These are phyloP conservation scores for Heliconius congener DNA, from an alignment of 1,140 invertebrate genomes.

Conservation along the genomic window DNA sequence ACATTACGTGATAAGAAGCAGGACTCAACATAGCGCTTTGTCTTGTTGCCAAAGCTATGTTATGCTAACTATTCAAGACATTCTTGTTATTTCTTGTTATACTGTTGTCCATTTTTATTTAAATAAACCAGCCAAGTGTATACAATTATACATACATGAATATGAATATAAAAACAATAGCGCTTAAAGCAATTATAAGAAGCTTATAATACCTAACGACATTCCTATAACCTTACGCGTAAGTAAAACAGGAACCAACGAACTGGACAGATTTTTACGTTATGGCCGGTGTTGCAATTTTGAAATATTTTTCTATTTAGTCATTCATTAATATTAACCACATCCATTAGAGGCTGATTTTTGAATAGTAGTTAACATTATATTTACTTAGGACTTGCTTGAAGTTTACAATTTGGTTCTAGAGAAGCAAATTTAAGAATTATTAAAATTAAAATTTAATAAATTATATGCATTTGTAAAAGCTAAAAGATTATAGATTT, in stretches of 20 bases:
- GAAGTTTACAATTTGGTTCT: too few relatives aligned
- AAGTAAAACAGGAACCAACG: slow-evolving; percentile 14
- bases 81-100: neutral
- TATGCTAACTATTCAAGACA: neutral
- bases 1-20: neutral
- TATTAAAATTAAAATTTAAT: too few relatives aligned
- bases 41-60: neutral
- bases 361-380: neutral
- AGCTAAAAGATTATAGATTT: neutral
- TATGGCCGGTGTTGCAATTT: neutral
- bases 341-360: neutral
- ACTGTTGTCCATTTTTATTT: neutral
- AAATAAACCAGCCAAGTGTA: neutral
- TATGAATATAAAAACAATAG: neutral
- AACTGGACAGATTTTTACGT: slow-evolving; percentile 15
- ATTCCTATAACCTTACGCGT: slow-evolving; percentile 14
- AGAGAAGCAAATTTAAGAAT: too few relatives aligned
- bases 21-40: neutral
- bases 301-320: neutral
- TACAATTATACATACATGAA: neutral
- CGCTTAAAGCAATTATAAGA: slow-evolving; percentile 9
- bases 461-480: too few relatives aligned
- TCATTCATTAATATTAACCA: neutral
- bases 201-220: slow-evolving; percentile 23
- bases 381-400: neutral